phyloP scores from a whole-genome alignment of 2,797 vertebrate genomes.

The Sebastes iracundus region DNA sequence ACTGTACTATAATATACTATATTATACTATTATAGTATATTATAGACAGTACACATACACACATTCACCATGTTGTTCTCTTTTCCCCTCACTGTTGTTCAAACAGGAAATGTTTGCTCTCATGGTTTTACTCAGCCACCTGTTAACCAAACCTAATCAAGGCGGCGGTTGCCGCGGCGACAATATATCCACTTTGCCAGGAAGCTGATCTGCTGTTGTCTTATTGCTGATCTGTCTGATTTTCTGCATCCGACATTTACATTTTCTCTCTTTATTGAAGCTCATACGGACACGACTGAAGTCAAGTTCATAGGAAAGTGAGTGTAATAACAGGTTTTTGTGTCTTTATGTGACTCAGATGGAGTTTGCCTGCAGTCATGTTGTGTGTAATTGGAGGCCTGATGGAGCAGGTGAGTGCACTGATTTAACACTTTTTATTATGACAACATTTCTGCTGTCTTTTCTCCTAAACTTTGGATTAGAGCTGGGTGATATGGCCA shows the following conservation, averaged over 20 bases:
- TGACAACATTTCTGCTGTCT: not conserved
- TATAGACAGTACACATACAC: not conserved
- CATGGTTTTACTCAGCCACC: constrained; percentile 46
- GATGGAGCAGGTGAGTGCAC: constrained; percentile 53
- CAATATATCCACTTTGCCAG: not conserved
- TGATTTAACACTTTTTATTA: not conserved
- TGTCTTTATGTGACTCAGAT: constrained; percentile 55
- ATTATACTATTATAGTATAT: not conserved
- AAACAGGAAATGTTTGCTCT: constrained; percentile 55
- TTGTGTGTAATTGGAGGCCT: constrained; percentile 81
- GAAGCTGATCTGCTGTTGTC: constrained; percentile 4
- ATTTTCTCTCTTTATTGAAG: not conserved
- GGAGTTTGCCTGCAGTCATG: constrained; percentile 84
- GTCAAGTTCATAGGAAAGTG: not conserved
- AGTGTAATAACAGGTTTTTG: not conserved
- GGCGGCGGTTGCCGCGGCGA: not conserved
- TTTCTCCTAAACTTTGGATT: too few species aligned
- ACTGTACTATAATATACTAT: not conserved
- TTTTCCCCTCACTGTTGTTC: not conserved
- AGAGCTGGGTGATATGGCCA: fast-evolving
- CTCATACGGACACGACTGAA: fast-evolving
- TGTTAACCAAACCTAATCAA: constrained; percentile 18
- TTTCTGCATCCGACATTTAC: not conserved
- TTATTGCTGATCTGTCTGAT: not conserved
- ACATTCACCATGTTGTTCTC: not conserved